These are phyloP conservation scores for Psephotus haematonotus DNA, from an alignment of 2,113 vertebrate genomes.

Conservation along the genomic window DNA sequence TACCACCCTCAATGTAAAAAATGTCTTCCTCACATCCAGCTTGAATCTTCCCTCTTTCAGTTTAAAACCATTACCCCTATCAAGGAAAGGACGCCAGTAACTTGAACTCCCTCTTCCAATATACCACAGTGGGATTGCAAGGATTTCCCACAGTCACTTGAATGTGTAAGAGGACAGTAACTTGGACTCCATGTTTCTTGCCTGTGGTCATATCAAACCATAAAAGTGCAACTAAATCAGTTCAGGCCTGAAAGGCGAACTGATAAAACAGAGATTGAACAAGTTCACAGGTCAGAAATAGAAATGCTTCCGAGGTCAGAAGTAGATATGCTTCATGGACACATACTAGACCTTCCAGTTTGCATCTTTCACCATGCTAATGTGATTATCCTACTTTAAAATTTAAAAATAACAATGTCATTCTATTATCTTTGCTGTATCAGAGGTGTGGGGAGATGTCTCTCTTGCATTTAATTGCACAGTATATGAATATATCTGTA, in stretches of 20 bases:
- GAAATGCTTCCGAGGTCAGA: background rate
- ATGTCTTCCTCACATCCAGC: background rate
- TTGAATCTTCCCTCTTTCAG: background rate
- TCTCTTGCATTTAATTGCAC: background rate
- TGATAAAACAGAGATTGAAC: background rate
- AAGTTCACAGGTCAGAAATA: background rate
- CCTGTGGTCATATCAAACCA: background rate
- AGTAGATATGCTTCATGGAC: background rate
- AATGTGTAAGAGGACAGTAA: background rate
- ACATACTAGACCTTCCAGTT: background rate
- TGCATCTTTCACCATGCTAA: background rate
- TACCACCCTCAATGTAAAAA: background rate
- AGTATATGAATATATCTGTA: background rate
- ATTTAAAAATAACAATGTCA: background rate
- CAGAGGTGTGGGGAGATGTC: background rate
- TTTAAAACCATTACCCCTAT: background rate
- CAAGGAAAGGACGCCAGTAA: background rate
- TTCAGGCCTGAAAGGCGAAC: background rate
- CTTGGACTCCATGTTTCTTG: background rate
- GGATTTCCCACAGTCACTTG: background rate
- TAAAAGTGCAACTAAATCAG: background rate
- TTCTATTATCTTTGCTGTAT: background rate
- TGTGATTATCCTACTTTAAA: background rate
- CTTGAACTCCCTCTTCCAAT: background rate
- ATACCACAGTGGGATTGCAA: background rate